These are phyloP conservation scores for Glyptemys insculpta DNA, from an alignment of 2,797 vertebrate genomes.

Conservation along the genomic window DNA sequence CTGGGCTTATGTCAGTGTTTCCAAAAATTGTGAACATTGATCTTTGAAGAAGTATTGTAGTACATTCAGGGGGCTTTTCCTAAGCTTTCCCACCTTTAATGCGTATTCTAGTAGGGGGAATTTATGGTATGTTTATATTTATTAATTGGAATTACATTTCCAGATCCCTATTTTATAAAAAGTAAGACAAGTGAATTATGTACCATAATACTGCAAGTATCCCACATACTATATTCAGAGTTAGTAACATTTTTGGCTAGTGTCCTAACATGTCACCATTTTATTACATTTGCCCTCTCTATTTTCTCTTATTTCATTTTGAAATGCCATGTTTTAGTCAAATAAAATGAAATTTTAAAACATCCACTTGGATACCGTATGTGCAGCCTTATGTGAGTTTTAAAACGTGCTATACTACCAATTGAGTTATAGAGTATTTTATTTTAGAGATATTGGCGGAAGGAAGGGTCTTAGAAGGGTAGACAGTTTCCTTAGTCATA, in stretches of 20 bases:
- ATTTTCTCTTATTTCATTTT: constrained; percentile 45
- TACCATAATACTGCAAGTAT: constrained; percentile 2
- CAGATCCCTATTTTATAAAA: not conserved
- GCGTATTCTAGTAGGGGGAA: not conserved
- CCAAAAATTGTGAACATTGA: not conserved
- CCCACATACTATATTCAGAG: not conserved
- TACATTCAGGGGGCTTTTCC: not conserved
- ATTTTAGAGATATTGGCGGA: not conserved
- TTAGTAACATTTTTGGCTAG: constrained; percentile 19
- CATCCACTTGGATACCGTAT: constrained; percentile 4
- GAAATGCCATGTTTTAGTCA: constrained; percentile 51
- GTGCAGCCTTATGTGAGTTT: not conserved
- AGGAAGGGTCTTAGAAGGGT: not conserved
- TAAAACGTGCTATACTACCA: not conserved
- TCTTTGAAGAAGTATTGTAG: not conserved
- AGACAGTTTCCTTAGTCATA: not conserved
- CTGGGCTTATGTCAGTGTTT: not conserved
- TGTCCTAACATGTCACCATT: not conserved
- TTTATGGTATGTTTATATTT: not conserved
- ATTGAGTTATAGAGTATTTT: not conserved
- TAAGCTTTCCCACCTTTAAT: not conserved
- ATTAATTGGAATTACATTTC: not conserved
- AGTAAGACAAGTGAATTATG: not conserved
- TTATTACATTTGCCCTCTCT: constrained; percentile 22
- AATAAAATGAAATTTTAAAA: not conserved